A percentile compares a stretch with the other conserved stretches of the same genome.
phyloP scores from a whole-genome alignment of 1,140 invertebrate species.

The Leptoteleia sp. region DNA sequence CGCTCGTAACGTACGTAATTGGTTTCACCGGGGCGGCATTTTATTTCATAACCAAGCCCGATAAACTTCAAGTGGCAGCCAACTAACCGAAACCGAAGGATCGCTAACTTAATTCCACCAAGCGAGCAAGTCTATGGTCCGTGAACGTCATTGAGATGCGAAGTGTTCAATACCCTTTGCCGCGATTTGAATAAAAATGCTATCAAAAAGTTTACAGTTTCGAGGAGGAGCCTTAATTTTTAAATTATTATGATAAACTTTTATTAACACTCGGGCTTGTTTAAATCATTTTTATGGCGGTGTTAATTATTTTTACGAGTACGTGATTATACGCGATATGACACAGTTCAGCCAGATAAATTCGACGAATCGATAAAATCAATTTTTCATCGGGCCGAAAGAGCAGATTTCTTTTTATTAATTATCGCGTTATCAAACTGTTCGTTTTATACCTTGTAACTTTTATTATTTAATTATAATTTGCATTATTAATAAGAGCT shows the following conservation, averaged over 20 bases:
- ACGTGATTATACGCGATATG: conserved; percentile 34
- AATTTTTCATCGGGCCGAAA: conserved; percentile 26
- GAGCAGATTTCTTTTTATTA: conserved; percentile 8
- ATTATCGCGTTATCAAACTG: background rate
- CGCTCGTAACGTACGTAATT: too few species aligned
- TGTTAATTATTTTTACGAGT: conserved; percentile 22
- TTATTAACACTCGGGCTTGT: conserved; percentile 10
- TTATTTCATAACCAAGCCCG: too few species aligned
- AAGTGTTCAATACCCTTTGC: conserved; percentile 13
- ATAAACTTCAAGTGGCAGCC: too few species aligned
- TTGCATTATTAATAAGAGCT: too few species aligned
- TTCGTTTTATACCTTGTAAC: too few species aligned
- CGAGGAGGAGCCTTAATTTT: conserved; percentile 4
- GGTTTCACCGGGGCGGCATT: too few species aligned
- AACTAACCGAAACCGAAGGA: too few species aligned
- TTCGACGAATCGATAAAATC: conserved; percentile 35
- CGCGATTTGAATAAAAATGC: conserved; percentile 51
- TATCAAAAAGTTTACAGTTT: conserved; percentile 31
- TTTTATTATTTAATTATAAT: too few species aligned
- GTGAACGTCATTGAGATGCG: conserved; percentile 8
- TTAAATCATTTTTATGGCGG: conserved; percentile 26
- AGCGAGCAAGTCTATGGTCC: too few species aligned
- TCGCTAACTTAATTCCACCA: too few species aligned
- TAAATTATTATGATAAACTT: conserved; percentile 31
- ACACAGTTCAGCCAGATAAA: conserved; percentile 25